Evolutionary conservation across 2,888 invertebrate genomes (phyloP).

Genomic region (Terebella lapidaria): DNA sequence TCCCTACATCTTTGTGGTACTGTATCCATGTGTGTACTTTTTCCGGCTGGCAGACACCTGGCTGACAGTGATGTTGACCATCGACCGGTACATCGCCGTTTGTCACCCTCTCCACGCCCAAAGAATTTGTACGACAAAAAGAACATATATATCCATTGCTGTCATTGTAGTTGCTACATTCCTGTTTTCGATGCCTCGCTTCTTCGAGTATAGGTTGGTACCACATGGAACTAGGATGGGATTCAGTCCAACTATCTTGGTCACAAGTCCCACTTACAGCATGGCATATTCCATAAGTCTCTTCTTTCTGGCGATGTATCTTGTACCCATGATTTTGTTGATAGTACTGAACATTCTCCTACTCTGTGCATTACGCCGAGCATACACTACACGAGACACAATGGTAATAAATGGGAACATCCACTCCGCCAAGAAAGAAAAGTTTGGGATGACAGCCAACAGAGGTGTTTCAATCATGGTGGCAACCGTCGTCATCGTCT

Average conservation of each 20-base stretch:
- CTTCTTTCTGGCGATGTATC: conserved; percentile 13
- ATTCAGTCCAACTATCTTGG: background rate
- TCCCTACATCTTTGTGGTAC: conserved; percentile 11
- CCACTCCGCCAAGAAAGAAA: background rate
- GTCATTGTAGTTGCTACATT: conserved; percentile 13
- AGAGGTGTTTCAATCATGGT: conserved; percentile 12
- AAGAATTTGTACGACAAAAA: conserved; percentile 20
- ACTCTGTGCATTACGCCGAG: background rate
- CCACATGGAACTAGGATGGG: background rate
- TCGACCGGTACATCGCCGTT: conserved; percentile 26
- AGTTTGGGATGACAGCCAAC: background rate
- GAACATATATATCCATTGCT: conserved; percentile 17
- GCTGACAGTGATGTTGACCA: conserved; percentile 25
- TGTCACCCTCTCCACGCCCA: conserved; percentile 25
- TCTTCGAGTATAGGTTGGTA: conserved; percentile 20
- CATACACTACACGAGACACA: background rate
- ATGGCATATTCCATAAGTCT: conserved; percentile 10
- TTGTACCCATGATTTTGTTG: conserved; percentile 13
- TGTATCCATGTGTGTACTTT: conserved; percentile 20
- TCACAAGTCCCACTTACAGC: conserved; percentile 3
- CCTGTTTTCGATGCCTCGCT: conserved; percentile 20
- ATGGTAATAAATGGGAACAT: background rate
- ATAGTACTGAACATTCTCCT: conserved; percentile 8
- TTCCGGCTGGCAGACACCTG: conserved; percentile 21
- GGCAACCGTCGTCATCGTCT: conserved; percentile 13